These are phyloP conservation scores for Myotis findleyi DNA, from an alignment of 2,797 vertebrate species.

Conservation along the genomic window DNA sequence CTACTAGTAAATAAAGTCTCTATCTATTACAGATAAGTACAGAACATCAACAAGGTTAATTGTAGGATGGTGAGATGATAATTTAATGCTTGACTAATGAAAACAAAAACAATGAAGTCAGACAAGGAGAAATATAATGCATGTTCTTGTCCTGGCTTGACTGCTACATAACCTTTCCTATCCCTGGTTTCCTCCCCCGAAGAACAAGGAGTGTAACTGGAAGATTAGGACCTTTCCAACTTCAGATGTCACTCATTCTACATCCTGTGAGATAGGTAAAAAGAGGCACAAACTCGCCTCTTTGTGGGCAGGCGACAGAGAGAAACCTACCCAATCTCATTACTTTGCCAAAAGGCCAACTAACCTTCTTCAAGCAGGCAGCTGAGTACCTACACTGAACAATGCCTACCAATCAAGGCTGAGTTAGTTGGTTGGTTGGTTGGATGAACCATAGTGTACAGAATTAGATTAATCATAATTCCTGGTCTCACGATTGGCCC, in stretches of 20 bases:
- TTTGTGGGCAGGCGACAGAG: neutral
- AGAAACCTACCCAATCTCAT: neutral
- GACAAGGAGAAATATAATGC: neutral
- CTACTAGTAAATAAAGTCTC: neutral
- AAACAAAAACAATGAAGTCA: neutral
- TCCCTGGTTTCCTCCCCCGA: neutral
- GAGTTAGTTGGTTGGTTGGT: no score
- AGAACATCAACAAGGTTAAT: neutral
- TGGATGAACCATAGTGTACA: neutral
- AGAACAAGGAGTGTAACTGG: neutral
- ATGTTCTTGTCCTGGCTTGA: neutral
- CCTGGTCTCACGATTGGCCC: neutral
- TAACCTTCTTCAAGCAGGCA: neutral
- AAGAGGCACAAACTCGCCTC: neutral
- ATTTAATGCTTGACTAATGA: constrained; percentile 24
- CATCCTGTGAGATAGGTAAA: neutral
- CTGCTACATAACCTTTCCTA: neutral
- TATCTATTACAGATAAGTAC: neutral
- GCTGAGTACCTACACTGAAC: neutral
- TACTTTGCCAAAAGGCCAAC: neutral
- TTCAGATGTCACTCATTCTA: neutral
- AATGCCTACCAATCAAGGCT: neutral
- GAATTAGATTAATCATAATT: neutral
- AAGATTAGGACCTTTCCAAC: neutral
- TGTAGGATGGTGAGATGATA: neutral